Conservation (phyloP, 2,888 invertebrate genomes). For the Idaea aversata region DNA sequence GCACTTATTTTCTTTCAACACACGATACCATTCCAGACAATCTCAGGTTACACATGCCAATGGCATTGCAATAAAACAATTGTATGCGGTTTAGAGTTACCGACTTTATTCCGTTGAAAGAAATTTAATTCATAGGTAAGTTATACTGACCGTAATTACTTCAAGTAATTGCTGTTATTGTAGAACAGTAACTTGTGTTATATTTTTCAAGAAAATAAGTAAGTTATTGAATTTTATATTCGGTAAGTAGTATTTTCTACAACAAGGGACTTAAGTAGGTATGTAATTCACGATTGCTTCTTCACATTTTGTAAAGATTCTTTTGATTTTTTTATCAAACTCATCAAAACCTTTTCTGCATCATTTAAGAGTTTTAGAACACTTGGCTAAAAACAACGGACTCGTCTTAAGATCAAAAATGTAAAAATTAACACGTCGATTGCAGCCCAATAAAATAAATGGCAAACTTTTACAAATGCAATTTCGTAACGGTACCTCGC, state of each 20-base stretch:
- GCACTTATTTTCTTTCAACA: conserved; percentile 49
- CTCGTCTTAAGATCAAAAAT: not conserved
- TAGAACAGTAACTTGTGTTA: not conserved
- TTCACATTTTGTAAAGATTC: no score
- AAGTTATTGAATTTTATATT: not conserved
- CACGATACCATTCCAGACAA: conserved; percentile 43
- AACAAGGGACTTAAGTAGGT: no score
- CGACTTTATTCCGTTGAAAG: conserved; percentile 26
- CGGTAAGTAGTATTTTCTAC: not conserved
- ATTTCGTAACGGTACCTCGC: conserved; percentile 35
- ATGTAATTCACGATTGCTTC: no score
- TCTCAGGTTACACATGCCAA: conserved; percentile 33
- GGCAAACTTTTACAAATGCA: conserved; percentile 33
- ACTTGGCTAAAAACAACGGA: not conserved
- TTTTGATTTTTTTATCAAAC: no score
- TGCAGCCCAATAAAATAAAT: conserved; percentile 31
- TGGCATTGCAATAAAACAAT: conserved; percentile 23
- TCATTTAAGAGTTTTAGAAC: no score
- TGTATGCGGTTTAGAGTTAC: not conserved
- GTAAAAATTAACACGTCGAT: conserved; percentile 24
- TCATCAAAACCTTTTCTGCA: no score
- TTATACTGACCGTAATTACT: not conserved
- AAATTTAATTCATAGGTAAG: conserved; percentile 5
- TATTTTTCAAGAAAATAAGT: not conserved
- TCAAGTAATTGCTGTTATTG: not conserved